Conservation (phyloP, 2,888 invertebrate species). For the Acronicta aceris region DNA sequence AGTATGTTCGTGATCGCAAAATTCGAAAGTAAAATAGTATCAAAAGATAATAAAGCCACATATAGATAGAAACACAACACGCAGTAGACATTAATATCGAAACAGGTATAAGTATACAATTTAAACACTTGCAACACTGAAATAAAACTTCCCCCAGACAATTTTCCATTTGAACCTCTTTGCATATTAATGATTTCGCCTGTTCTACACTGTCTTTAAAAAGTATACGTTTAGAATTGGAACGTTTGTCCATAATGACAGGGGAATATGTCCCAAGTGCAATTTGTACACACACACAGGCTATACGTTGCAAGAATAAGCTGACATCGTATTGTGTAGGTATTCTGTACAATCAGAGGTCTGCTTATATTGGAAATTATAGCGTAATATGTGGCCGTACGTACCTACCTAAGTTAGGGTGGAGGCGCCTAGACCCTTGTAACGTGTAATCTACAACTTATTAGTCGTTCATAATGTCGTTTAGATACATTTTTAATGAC, state of each 20-base stretch:
- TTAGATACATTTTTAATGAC: slow-evolving; percentile 39
- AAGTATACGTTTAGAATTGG: slow-evolving; percentile 12
- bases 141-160: not conserved
- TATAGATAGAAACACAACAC: no score
- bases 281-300: slow-evolving; percentile 21
- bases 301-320: no score
- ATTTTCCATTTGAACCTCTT: slow-evolving; percentile 27
- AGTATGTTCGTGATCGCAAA: no score
- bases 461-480: slow-evolving; percentile 3
- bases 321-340: no score
- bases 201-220: slow-evolving; percentile 13
- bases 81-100: no score
- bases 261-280: slow-evolving; percentile 15
- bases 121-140: slow-evolving; percentile 2
- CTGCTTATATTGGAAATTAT: no score
- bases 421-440: slow-evolving; percentile 16
- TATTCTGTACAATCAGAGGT: no score
- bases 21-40: no score
- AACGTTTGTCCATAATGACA: slow-evolving; percentile 33
- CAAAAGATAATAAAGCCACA: no score
- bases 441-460: slow-evolving; percentile 20
- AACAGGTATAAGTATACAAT: not conserved
- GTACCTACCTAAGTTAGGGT: slow-evolving; percentile 31
- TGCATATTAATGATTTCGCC: slow-evolving; percentile 9
- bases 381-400: not conserved